Evolutionary conservation across 2,113 vertebrate genomes (phyloP), one percentile per base, ranked within the genome.

Genomic region (Boulengeromyrus knoepffleri): DNA sequence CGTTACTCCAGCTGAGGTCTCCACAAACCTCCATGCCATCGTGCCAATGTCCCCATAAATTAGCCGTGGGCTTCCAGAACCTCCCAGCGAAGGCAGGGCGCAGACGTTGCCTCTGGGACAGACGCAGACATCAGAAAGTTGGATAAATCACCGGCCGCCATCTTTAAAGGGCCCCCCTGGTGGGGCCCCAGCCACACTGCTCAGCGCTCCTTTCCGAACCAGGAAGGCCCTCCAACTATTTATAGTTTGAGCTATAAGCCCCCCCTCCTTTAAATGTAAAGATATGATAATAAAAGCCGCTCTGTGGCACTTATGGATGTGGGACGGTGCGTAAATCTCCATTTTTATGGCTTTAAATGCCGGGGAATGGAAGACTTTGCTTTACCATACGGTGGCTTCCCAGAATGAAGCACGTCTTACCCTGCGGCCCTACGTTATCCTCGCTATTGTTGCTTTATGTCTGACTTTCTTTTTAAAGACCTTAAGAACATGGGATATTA

Each of bases 201-300:
- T 89, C 27, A 58, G 47, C 10, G 7, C 83, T 89, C 80, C 39
- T 42, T 84, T 80, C 77, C 24, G 27, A 36, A 58, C 70, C 9
- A 24, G 70, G 36, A 49, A 39, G 21, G 27, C 19, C 58, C 45
- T 31, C n/a, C 45, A 80, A 80, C 19, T 45, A 47, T 47, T 62
- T 62, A 85, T 47, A 46, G 77, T 31, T 83, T 5, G 19, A 31
- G 77, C 39, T 74, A 31, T 58, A 56, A 47, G 52, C 31, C 52
- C 49, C 8, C 10, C 53, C 12, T 42, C 15, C 39, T 24, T 89
- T 84, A 45, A 46, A n/a, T 89, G 56, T 56, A 89, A 89, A 47
- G 80, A 85, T 47, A 62, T 24, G 19, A 85, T 46, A 31, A 84
- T 89, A 39, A 89, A 89, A 89, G 15, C 42, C 53, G 36, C 84